phyloP scores from a whole-genome alignment of 2,113 vertebrate species.

The Aegithalos caudatus region DNA sequence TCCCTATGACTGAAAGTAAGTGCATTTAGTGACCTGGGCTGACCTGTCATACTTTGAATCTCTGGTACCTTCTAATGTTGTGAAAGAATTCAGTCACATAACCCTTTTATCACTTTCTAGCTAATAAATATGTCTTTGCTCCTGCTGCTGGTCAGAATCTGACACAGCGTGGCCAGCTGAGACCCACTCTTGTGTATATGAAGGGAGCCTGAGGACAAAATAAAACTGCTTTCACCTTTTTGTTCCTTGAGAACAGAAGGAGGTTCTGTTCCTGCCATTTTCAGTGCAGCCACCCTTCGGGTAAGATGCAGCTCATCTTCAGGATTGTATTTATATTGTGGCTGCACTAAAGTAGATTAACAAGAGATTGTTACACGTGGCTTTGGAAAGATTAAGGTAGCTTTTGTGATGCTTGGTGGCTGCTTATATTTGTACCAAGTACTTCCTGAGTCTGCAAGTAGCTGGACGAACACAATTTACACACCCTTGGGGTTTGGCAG shows the following conservation, averaged over 20 bases:
- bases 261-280: background rate
- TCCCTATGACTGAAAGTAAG: background rate
- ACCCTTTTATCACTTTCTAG: background rate
- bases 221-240: background rate
- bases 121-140: background rate
- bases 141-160: background rate
- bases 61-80: background rate
- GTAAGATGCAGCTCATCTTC: background rate
- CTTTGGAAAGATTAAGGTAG: background rate
- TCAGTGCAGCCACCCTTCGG: background rate
- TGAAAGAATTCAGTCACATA: background rate
- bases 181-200: background rate
- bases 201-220: background rate
- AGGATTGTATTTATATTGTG: background rate
- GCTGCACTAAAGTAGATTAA: background rate
- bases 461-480: background rate
- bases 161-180: background rate
- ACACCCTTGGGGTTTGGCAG: background rate
- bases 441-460: background rate
- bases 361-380: background rate
- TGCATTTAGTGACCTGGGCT: slow-evolving; percentile 9
- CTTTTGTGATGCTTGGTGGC: background rate
- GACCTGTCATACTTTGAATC: background rate
- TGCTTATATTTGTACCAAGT: background rate
- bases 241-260: background rate